phyloP scores from a whole-genome alignment of 2,797 vertebrate species.

The Fringilla coelebs region DNA sequence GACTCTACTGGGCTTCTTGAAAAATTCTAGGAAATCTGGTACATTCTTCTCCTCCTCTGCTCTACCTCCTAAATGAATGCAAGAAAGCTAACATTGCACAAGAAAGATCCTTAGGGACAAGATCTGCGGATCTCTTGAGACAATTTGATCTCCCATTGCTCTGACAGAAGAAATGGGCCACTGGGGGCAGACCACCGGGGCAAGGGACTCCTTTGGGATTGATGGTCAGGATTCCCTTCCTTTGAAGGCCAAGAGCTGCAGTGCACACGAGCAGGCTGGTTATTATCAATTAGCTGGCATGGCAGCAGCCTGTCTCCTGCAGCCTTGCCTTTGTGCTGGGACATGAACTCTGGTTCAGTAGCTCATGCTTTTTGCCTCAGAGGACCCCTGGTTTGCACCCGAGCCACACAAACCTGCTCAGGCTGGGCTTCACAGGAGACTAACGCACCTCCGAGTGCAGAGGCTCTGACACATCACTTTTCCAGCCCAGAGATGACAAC shows the following conservation, averaged over 20 bases:
- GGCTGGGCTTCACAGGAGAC: neutral
- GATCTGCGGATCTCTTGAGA: neutral
- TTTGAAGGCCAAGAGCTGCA: neutral
- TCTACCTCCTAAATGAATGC: neutral
- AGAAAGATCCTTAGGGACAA: neutral
- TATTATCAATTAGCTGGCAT: rapidly evolving
- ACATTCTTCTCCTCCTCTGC: neutral
- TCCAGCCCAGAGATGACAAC: neutral
- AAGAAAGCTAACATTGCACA: neutral
- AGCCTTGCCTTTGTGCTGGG: neutral
- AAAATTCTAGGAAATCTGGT: neutral
- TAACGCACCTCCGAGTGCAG: neutral
- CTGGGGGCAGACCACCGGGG: neutral
- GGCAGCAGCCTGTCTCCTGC: neutral
- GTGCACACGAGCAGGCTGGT: rapidly evolving
- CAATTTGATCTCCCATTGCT: neutral
- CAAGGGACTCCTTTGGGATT: neutral
- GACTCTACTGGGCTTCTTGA: neutral
- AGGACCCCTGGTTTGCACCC: neutral
- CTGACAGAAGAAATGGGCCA: neutral
- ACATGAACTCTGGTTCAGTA: rapidly evolving
- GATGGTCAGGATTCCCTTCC: neutral
- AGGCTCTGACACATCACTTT: neutral
- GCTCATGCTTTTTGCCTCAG: neutral
- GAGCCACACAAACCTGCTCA: neutral